Conservation (phyloP, 30 jellyfish, hydroid and myxozoan genomes). For the Turritopsis rubra region DNA sequence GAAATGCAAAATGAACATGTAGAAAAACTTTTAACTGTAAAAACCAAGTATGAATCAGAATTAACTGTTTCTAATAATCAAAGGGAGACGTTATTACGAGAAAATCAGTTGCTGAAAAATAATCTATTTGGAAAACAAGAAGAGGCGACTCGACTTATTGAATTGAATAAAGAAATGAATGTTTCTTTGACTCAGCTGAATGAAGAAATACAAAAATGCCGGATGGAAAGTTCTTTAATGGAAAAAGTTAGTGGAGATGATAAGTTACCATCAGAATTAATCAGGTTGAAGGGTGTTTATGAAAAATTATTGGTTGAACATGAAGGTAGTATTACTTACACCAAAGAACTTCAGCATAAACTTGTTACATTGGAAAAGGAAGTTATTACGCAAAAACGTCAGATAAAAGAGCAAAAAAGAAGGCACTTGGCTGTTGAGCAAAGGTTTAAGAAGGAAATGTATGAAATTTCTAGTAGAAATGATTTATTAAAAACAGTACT, state of each 20-base stretch:
- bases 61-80: background rate
- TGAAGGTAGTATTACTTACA: background rate
- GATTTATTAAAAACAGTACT: background rate
- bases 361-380: background rate
- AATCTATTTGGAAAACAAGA: background rate
- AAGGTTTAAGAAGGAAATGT: background rate
- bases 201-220: background rate
- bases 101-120: background rate
- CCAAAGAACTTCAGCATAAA: background rate
- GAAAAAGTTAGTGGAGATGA: background rate
- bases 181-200: background rate
- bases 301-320: background rate
- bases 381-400: background rate
- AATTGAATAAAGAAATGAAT: too few relatives aligned
- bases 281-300: background rate
- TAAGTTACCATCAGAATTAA: background rate
- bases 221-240: background rate
- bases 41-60: background rate
- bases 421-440: background rate
- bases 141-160: background rate
- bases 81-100: background rate
- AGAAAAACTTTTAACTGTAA: background rate
- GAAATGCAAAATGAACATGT: background rate
- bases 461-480: background rate
- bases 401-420: background rate